Base-by-base conservation (phyloP, 2,797 vertebrate species). In the Neopelma chrysocephalum region DNA sequence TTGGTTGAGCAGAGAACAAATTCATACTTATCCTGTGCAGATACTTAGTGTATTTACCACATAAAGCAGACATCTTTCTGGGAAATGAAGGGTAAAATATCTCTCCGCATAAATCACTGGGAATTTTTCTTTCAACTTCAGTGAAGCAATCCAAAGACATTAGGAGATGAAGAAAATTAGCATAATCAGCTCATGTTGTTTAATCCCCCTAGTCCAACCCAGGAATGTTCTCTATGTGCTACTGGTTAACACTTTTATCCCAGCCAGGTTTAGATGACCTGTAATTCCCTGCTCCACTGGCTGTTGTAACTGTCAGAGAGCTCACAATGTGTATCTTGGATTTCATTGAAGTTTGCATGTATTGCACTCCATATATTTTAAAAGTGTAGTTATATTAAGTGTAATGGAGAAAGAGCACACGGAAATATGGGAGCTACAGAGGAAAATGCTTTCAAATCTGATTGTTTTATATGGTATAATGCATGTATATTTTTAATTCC, bases 101-200 rank as follows among this genome's bases (percentile, higher is more conserved):
- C 7, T 80, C 31, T 79, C 57, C 43, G 48, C 11, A 38, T 68
- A 91, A 86, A 81, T 70, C 36, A 36, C 47, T 66, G 16, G 40
- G 51, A 89, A 29, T 54, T 91, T 58, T 88, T 58, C 69, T 91
- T 91, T 83, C 80, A 61, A 45, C 72, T 94, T 93, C 72, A 66
- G 2, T 26, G n/a, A 90, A 91, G 91, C 61, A 80, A 87, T 91
- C 51, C 58, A 79, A 96, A 82, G 84, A 58, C 43, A 65, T 80
- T 92, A 82, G 81, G 61, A 90, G 87, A 88, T 83, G 40, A 90
- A 86, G 87, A 88, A 94, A 95, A 95, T 94, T 83, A 96, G 91
- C 95, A 92, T 96, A 94, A 96, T 96, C 87, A 94, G 89, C 69
- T 92, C 82, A 78, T 40, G 75, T 34, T 82, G 54, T 71, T 91